Conservation (phyloP, 30 jellyfish, hydroid and myxozoan species). For the Hydra vulgaris region DNA sequence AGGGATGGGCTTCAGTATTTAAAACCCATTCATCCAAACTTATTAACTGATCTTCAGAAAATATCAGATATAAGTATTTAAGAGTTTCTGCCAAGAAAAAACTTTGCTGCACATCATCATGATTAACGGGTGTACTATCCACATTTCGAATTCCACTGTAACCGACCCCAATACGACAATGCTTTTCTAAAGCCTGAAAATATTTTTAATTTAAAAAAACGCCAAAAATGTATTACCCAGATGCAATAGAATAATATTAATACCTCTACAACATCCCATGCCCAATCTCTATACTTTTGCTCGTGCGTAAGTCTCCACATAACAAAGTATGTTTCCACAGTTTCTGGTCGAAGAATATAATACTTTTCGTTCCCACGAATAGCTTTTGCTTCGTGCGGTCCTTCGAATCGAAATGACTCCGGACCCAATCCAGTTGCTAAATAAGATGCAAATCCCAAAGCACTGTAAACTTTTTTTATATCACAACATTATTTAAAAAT, state of each 20-base stretch:
- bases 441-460: no score
- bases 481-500: no score
- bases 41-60: constrained; percentile 84
- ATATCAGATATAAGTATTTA: constrained; percentile 65
- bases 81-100: constrained; percentile 95
- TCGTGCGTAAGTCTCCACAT: no score
- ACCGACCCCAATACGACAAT: constrained; percentile 92
- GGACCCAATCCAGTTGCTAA: no score
- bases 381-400: no score
- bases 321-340: no score
- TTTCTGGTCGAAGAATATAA: no score
- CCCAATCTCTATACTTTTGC: constrained; percentile 83
- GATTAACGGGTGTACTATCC: constrained; percentile 51
- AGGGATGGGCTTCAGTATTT: constrained; percentile 97
- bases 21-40: constrained; percentile 92
- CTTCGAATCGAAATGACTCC: no score
- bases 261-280: constrained; percentile 97
- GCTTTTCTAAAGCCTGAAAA: constrained; percentile 85
- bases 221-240: no score
- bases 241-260: background rate
- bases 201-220: background rate
- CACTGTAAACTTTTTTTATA: no score
- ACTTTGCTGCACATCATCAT: constrained; percentile 98
- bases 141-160: constrained; percentile 97
- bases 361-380: no score